A percentile compares a stretch with the other conserved stretches of the same genome.
Conservation (phyloP, 2,888 invertebrate genomes). For the Tiliacea citrago region DNA sequence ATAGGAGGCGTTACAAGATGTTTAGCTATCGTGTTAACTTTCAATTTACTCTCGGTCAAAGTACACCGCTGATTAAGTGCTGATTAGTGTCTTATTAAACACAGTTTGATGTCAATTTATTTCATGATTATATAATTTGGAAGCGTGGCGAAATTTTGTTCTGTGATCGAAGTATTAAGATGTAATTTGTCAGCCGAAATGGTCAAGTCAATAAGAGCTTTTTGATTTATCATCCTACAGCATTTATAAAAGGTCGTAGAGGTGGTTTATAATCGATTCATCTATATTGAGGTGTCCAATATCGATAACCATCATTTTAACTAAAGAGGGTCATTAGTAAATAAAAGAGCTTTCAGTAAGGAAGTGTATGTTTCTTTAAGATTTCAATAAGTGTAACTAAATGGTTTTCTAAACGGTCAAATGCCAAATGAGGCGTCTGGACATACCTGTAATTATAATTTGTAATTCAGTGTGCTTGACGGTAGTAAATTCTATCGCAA, state of each 20-base stretch:
- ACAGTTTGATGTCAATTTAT: constrained; percentile 47
- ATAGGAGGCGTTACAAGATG: constrained; percentile 45
- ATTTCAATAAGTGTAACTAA: background rate
- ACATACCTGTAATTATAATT: background rate
- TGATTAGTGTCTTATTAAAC: constrained; percentile 59
- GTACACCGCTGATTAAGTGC: constrained; percentile 61
- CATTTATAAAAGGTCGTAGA: constrained; percentile 5
- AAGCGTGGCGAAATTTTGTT: constrained; percentile 28
- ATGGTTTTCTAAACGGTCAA: background rate
- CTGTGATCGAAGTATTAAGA: constrained; percentile 37
- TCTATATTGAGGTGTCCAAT: background rate
- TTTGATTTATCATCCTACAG: constrained; percentile 13
- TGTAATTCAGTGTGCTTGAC: background rate
- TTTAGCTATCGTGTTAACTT: constrained; percentile 60
- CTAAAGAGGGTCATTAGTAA: background rate
- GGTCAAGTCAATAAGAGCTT: constrained; percentile 6
- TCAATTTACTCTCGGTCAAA: constrained; percentile 66
- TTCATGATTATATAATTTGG: constrained; percentile 41
- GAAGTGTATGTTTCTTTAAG: background rate
- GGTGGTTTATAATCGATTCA: constrained; percentile 14
- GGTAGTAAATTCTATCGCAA: background rate
- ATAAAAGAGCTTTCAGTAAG: background rate
- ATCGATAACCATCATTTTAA: background rate
- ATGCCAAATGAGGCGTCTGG: background rate
- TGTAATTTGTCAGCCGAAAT: constrained; percentile 18